Conservation (phyloP, 35 echinoderm and acorn worm species). For the Chiridota heheva region DNA sequence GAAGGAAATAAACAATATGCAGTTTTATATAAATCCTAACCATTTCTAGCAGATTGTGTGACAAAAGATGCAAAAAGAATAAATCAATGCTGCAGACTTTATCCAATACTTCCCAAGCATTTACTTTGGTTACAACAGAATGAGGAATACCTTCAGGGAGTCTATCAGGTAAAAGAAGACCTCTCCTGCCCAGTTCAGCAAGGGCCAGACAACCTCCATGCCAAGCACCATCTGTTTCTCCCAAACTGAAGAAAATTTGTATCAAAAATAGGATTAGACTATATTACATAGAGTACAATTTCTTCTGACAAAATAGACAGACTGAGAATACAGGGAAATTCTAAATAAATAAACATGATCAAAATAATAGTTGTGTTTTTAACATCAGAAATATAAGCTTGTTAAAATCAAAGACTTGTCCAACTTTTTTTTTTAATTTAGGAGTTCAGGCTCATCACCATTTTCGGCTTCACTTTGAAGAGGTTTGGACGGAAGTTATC, state of each 20-base stretch:
- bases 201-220: constrained; percentile 90
- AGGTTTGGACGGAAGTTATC: too few relatives aligned
- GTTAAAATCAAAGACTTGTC: too few relatives aligned
- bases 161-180: constrained; percentile 76
- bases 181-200: constrained; percentile 91
- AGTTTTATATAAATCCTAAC: too few relatives aligned
- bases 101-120: not conserved
- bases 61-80: not conserved
- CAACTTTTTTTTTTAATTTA: too few relatives aligned
- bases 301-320: not conserved
- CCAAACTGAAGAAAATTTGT: constrained; percentile 68
- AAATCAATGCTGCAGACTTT: not conserved
- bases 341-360: too few relatives aligned
- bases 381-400: too few relatives aligned
- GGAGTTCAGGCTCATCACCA: too few relatives aligned
- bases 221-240: constrained; percentile 87
- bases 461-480: too few relatives aligned
- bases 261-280: not conserved
- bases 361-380: too few relatives aligned
- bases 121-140: not conserved
- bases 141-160: constrained; percentile 71
- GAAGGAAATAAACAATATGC: too few relatives aligned
- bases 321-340: too few relatives aligned
- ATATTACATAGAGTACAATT: not conserved
- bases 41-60: too few relatives aligned